phyloP scores from a whole-genome alignment of 2,113 vertebrate species.

The Tretioscincus oriximinensis region DNA sequence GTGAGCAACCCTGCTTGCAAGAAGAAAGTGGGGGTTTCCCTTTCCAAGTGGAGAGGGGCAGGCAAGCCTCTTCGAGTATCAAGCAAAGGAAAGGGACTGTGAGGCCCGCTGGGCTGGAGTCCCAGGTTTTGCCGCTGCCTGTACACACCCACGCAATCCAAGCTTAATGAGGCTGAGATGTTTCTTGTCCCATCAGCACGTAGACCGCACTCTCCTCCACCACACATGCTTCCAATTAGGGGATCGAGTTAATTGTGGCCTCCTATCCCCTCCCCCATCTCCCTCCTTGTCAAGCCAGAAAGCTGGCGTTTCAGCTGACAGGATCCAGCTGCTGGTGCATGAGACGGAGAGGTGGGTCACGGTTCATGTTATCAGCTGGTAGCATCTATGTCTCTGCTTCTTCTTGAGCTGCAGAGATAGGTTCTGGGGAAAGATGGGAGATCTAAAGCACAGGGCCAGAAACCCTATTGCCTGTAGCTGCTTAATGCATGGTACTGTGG shows the following conservation, averaged over 20 bases:
- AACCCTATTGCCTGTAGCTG: background rate
- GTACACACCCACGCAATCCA: background rate
- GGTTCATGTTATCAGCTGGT: background rate
- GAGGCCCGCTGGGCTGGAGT: background rate
- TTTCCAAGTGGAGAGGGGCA: background rate
- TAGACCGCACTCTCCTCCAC: rapidly evolving
- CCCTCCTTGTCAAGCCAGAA: rapidly evolving
- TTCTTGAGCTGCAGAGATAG: background rate
- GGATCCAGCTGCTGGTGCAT: background rate
- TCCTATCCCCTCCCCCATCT: rapidly evolving
- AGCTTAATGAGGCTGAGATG: background rate
- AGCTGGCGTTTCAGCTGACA: rapidly evolving
- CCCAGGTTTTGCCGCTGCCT: background rate
- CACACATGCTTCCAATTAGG: constrained; percentile 60
- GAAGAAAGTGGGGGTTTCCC: background rate
- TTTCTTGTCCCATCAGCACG: background rate
- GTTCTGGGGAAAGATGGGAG: background rate
- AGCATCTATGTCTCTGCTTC: background rate
- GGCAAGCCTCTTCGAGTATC: too few species aligned
- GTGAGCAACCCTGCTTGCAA: too few species aligned
- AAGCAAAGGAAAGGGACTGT: background rate
- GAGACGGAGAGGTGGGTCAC: rapidly evolving
- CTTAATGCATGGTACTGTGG: background rate
- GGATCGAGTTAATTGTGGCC: constrained; percentile 7
- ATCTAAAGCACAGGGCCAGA: too few species aligned